Evolutionary conservation across 2,113 vertebrate species (phyloP).

Genomic region (Pionites leucogaster): DNA sequence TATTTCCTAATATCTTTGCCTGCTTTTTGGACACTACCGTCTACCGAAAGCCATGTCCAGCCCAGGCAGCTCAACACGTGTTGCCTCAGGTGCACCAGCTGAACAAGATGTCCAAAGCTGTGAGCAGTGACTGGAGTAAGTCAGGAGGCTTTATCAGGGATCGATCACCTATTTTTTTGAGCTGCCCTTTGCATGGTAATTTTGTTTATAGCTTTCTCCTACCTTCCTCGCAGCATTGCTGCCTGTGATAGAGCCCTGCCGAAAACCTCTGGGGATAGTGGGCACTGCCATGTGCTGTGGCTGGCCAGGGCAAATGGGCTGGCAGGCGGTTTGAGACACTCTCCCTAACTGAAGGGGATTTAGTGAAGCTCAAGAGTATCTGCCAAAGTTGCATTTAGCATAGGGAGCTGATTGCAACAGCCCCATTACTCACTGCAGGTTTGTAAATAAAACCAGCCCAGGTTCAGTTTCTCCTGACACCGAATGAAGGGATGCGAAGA

Average conservation of each 20-base stretch:
- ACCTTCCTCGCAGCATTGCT: background rate
- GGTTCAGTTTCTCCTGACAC: background rate
- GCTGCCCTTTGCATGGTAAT: background rate
- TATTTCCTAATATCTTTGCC: background rate
- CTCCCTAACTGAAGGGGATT: background rate
- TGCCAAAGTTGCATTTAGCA: conserved; percentile 42
- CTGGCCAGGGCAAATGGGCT: background rate
- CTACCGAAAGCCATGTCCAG: background rate
- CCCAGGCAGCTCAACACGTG: background rate
- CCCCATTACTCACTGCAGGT: background rate
- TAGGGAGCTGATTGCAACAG: background rate
- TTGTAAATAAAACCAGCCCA: conserved; percentile 29
- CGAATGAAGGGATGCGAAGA: background rate
- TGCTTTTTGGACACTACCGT: background rate
- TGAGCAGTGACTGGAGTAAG: accelerated
- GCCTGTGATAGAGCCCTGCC: background rate
- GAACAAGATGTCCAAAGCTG: background rate
- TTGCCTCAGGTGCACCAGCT: accelerated
- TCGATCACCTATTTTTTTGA: background rate
- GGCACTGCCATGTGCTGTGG: background rate
- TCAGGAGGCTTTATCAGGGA: background rate
- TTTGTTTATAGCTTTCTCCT: background rate
- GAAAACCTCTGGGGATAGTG: background rate
- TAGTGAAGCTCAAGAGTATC: background rate
- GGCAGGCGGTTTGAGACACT: background rate